A percentile compares a stretch with the other conserved stretches of the same genome.
phyloP scores from a whole-genome alignment of 2,888 invertebrate genomes.

The Axea sp. region DNA sequence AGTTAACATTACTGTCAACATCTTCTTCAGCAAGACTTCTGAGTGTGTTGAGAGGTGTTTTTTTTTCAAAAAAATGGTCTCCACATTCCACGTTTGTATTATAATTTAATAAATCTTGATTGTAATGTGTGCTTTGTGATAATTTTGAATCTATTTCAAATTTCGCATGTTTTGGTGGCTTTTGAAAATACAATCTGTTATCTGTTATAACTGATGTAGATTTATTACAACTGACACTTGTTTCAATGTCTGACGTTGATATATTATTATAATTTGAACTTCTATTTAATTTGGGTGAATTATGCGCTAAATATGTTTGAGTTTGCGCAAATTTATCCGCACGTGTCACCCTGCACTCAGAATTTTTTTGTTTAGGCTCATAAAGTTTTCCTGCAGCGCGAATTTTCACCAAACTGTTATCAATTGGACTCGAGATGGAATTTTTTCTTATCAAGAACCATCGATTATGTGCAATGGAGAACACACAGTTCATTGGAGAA shows the following conservation, averaged over 20 bases:
- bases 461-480: conserved; percentile 73
- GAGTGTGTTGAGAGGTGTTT: conserved; percentile 63
- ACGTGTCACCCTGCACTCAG: conserved; percentile 54
- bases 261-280: conserved; percentile 12
- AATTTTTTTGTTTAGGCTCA: conserved; percentile 68
- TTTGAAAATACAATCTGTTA: conserved; percentile 19
- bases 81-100: conserved; percentile 63
- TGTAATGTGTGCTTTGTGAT: conserved; percentile 31
- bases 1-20: conserved; percentile 70
- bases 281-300: conserved; percentile 16
- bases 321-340: conserved; percentile 55
- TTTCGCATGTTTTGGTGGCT: conserved; percentile 26
- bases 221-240: conserved; percentile 16
- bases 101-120: conserved; percentile 65
- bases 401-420: conserved; percentile 75
- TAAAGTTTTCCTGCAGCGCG: conserved; percentile 76
- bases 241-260: background rate
- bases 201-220: conserved; percentile 5
- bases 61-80: conserved; percentile 60
- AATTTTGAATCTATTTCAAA: conserved; percentile 35
- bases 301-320: conserved; percentile 51
- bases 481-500: conserved; percentile 72
- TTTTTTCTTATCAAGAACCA: conserved; percentile 72
- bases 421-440: conserved; percentile 69
- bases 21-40: conserved; percentile 64